Percentiles rank a stretch among this genome's conserved stretches.
phyloP scores from a whole-genome alignment of 2,888 invertebrate genomes.

The Drosophila mimica region DNA sequence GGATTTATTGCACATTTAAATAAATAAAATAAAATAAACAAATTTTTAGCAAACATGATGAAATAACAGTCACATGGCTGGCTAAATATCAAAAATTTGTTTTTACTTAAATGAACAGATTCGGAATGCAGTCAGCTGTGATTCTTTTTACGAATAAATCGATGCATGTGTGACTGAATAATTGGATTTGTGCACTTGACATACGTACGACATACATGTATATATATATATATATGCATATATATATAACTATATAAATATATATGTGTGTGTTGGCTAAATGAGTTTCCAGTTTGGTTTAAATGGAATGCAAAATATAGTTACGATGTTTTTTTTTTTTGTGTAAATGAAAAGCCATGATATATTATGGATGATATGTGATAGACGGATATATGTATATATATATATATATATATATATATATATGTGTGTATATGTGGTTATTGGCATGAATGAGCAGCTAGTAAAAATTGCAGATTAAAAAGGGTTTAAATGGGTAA shows the following conservation, averaged over 20 bases:
- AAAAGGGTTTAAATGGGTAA: neutral
- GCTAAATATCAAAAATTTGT: slow-evolving; percentile 30
- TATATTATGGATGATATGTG: slow-evolving; percentile 5
- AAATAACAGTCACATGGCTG: slow-evolving; percentile 34
- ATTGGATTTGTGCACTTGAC: slow-evolving; percentile 61
- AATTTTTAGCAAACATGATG: slow-evolving; percentile 14
- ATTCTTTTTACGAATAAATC: slow-evolving; percentile 44
- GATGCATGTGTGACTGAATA: slow-evolving; percentile 50
- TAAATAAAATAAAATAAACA: neutral
- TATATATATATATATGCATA: neutral
- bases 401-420: neutral
- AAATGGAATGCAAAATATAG: slow-evolving; percentile 14
- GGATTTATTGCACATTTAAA: neutral
- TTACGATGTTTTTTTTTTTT: neutral
- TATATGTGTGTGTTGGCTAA: slow-evolving; percentile 27
- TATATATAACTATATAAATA: neutral
- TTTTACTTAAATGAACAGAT: slow-evolving; percentile 17
- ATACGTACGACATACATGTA: slow-evolving; percentile 12
- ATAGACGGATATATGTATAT: neutral
- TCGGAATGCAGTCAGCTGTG: slow-evolving; percentile 53
- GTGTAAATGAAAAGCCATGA: slow-evolving; percentile 42
- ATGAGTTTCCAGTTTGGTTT: slow-evolving; percentile 36
- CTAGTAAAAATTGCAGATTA: slow-evolving; percentile 42
- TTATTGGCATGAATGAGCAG: slow-evolving; percentile 45
- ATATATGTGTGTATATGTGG: slow-evolving; percentile 11